phyloP scores from a whole-genome alignment of 2,113 vertebrate genomes.

The Corvus hawaiiensis region DNA sequence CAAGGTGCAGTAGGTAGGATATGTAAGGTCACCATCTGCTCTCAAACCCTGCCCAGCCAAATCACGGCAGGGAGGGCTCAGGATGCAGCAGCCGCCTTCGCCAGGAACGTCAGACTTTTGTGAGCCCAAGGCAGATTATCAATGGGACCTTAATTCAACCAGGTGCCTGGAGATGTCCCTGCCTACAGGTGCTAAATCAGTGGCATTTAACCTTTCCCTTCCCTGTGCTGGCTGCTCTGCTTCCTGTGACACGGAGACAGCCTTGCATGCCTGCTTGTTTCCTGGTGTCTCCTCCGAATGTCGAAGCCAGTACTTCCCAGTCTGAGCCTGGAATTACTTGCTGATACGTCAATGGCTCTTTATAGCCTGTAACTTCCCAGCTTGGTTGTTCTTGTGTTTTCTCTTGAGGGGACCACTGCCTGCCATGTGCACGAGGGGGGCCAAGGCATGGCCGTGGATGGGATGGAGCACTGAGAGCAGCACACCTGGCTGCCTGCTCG shows the following conservation, averaged over 20 bases:
- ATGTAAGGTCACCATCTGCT: constrained; percentile 59
- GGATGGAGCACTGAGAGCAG: not conserved
- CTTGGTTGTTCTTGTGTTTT: not conserved
- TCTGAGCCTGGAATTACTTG: not conserved
- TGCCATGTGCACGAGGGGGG: accelerated
- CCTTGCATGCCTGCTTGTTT: not conserved
- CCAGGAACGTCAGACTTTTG: not conserved
- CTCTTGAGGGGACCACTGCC: accelerated
- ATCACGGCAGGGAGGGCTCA: not conserved
- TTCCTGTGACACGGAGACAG: not conserved
- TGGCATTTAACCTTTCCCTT: not conserved
- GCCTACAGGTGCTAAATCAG: not conserved
- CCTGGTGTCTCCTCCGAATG: not conserved
- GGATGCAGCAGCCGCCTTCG: not conserved
- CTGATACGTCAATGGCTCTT: not conserved
- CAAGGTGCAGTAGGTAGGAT: not conserved
- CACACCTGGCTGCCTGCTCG: accelerated
- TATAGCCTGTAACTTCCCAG: not conserved
- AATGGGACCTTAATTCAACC: not conserved
- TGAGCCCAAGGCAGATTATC: not conserved
- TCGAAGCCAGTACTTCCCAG: not conserved
- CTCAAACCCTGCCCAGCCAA: not conserved
- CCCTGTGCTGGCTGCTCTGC: not conserved
- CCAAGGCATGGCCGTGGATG: accelerated
- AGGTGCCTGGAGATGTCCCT: not conserved